Evolutionary conservation across 2,797 vertebrate species (phyloP).

Genomic region (Phrynocephalus forsythii): DNA sequence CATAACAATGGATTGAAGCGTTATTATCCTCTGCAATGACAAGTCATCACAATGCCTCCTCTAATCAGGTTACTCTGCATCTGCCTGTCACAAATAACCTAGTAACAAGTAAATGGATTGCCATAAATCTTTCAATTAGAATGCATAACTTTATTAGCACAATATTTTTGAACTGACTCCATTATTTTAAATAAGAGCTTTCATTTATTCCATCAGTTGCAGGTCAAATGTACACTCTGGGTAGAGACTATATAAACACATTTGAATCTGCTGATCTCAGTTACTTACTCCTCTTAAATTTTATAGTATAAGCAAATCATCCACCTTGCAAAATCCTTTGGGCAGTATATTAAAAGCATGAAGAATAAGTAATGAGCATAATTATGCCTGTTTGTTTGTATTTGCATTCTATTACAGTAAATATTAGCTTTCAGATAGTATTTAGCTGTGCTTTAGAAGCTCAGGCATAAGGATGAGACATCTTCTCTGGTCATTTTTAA

Average conservation of each 20-base stretch:
- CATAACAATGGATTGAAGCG: conserved; percentile 75
- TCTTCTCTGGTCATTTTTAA: not conserved
- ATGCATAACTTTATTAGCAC: conserved; percentile 90
- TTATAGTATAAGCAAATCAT: conserved; percentile 14
- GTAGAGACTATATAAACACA: conserved; percentile 66
- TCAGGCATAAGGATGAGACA: not conserved
- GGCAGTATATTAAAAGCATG: not conserved
- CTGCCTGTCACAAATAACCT: conserved; percentile 90
- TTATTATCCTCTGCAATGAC: conserved; percentile 77
- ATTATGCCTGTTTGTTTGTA: not conserved
- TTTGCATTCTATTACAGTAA: not conserved
- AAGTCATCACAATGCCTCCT: conserved; percentile 81
- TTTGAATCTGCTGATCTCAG: conserved; percentile 60
- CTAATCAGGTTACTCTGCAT: conserved; percentile 85
- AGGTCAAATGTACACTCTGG: conserved; percentile 78
- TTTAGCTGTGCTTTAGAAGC: not conserved
- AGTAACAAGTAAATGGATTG: conserved; percentile 83
- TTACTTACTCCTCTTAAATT: conserved; percentile 41
- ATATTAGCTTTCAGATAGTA: not conserved
- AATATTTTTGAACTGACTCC: conserved; percentile 86
- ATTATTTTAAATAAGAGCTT: conserved; percentile 87
- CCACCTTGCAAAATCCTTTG: too few species aligned
- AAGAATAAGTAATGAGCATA: not conserved
- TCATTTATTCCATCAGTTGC: conserved; percentile 83
- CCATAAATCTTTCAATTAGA: conserved; percentile 92